Conservation (phyloP, 2,888 invertebrate species). For the Phanerotoma sp. region DNA sequence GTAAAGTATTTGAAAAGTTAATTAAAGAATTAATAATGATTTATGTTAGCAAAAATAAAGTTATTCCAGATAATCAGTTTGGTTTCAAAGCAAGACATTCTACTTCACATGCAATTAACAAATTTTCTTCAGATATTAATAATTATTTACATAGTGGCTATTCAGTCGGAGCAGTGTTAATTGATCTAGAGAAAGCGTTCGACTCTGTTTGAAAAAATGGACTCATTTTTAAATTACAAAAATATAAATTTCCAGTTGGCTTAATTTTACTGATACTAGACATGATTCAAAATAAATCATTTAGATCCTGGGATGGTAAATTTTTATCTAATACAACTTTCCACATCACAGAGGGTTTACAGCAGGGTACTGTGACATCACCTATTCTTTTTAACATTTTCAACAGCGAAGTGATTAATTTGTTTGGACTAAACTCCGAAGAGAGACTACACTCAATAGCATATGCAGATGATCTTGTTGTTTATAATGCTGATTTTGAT, state of each 20-base stretch:
- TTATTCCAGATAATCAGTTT: constrained; percentile 29
- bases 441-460: constrained; percentile 6
- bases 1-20: constrained; percentile 25
- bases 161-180: constrained; percentile 5
- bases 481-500: not conserved
- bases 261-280: not conserved
- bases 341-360: constrained; percentile 20
- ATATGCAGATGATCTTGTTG: constrained; percentile 5
- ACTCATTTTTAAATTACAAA: not conserved
- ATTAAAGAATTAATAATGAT: constrained; percentile 3
- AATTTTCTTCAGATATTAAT: constrained; percentile 16
- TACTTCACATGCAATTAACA: constrained; percentile 23
- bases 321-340: not conserved
- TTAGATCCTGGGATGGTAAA: not conserved
- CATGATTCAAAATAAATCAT: constrained; percentile 3
- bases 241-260: not conserved
- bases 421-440: not conserved
- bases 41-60: not conserved
- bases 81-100: constrained; percentile 27
- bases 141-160: not conserved
- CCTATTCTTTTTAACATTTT: constrained; percentile 30
- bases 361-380: constrained; percentile 29
- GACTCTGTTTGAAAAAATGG: constrained; percentile 16
- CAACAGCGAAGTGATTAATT: constrained; percentile 22
- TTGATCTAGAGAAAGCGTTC: constrained; percentile 19